phyloP scores from a whole-genome alignment of 2,888 invertebrate genomes.

The Achlya flavicornis region DNA sequence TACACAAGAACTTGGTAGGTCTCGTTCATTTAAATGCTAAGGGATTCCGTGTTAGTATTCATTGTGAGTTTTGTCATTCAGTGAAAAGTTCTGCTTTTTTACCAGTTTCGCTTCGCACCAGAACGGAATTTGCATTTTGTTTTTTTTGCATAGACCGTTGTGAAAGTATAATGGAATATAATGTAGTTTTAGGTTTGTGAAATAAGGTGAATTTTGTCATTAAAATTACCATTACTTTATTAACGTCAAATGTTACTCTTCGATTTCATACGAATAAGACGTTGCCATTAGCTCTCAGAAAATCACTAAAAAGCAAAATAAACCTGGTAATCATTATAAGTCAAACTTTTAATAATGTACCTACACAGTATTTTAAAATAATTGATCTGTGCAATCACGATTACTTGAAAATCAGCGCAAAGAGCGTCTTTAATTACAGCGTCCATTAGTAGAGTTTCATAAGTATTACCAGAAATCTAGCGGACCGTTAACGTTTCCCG shows the following conservation, averaged over 20 bases:
- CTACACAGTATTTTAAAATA: not conserved
- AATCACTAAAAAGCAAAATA: no score
- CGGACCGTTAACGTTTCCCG: constrained; percentile 14
- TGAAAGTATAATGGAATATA: not conserved
- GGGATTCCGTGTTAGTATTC: constrained; percentile 75
- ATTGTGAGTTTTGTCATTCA: constrained; percentile 76
- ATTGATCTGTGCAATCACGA: constrained; percentile 13
- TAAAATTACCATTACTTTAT: no score
- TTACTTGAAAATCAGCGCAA: constrained; percentile 12
- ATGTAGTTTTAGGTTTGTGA: not conserved
- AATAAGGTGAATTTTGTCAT: no score
- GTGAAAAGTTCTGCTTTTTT: constrained; percentile 63
- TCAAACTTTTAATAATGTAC: no score
- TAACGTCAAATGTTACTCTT: no score
- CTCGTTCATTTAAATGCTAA: constrained; percentile 79
- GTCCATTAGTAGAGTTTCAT: constrained; percentile 20
- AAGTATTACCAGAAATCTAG: constrained; percentile 15
- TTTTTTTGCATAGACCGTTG: constrained; percentile 16
- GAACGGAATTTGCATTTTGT: constrained; percentile 46
- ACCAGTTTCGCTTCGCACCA: constrained; percentile 48
- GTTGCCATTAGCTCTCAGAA: no score
- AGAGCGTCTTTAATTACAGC: constrained; percentile 15
- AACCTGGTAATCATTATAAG: no score
- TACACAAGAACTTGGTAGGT: constrained; percentile 66
- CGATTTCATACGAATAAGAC: no score